Evolutionary conservation across 2,113 vertebrate species (phyloP), one percentile per base, ranked within the genome.

Genomic region (Pseudonaja textilis): DNA sequence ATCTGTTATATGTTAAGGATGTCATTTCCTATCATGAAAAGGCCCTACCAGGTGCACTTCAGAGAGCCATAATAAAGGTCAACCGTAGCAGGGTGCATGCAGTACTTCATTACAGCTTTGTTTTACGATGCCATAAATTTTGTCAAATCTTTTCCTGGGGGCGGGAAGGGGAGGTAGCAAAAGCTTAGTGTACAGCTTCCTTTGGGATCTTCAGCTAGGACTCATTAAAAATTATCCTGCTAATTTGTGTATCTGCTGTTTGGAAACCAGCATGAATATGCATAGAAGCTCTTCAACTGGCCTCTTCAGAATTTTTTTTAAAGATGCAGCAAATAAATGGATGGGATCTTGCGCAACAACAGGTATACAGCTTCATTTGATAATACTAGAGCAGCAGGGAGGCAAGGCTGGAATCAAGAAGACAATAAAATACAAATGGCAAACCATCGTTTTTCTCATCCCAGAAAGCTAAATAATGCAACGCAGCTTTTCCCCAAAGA

Each of bases 251-350:
- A 94, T 96, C 94, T 95, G 93, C 94, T 92, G 94, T 94, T 95
- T 95, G 95, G 92, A 96, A 96, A 93, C 94, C 23, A 90, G 57
- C 81, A 96, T 97, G 96, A 96, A 97, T 97, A 97, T 96, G 95
- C 97, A 96, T 97, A 92, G 95, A 89, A 89, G 54, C 52, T 29
- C 39, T 56, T 59, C 87, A 91, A 55, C 59, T 47, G 11, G 29
- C 34, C 18, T 45, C 85, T 88, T 88, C 85, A 50, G 7, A n/a
- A 4, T 14, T 10, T 55, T 16, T 69, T 5, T 18, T n/a, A 12
- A 5, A 87, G 52, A 54, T 26, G 18, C n/a, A 7, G 10, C 12
- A 87, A 26, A 56, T 47, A 64, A 90, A 90, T 61, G 56, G 42
- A 22, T 8, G 3, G 47, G 34, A 29, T 34, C 22, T 90, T 85